phyloP scores from a whole-genome alignment of 1,140 invertebrate genomes.

The Diprion similis region DNA sequence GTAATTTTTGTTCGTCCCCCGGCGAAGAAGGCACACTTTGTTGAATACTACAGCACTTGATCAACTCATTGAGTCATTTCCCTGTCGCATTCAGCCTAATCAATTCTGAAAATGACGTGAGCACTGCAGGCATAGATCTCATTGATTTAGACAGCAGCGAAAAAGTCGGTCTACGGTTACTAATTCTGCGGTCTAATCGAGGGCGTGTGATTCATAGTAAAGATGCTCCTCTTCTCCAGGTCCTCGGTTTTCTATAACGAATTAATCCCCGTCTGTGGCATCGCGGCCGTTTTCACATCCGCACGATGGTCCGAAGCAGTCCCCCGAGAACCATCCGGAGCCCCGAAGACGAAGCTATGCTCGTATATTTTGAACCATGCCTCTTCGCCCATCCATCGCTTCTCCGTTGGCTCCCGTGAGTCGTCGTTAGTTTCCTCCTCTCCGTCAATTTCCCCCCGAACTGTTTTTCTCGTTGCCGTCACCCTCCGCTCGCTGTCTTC shows the following conservation, averaged over 20 bases:
- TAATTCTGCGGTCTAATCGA: neutral
- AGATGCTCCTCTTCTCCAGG: constrained; percentile 1
- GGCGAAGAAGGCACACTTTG: too few species aligned
- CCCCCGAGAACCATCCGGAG: neutral
- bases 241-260: neutral
- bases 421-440: neutral
- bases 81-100: too few species aligned
- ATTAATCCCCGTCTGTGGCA: neutral
- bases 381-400: neutral
- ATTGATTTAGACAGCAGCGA: too few species aligned
- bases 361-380: neutral
- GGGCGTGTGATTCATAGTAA: neutral
- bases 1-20: too few species aligned
- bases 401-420: constrained; percentile 1
- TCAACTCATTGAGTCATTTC: too few species aligned
- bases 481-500: neutral
- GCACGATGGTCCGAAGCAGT: neutral
- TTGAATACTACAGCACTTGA: too few species aligned
- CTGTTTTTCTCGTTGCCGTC: neutral
- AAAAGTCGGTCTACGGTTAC: neutral
- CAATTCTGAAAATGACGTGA: too few species aligned
- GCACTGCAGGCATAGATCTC: too few species aligned
- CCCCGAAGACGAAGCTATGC: constrained; percentile 4
- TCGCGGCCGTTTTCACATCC: neutral
- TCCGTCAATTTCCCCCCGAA: neutral